A percentile compares a stretch with the other conserved stretches of the same genome.
These are phyloP conservation scores for Clitarchus hookeri DNA, from an alignment of 2,888 invertebrate genomes.

Conservation along the genomic window DNA sequence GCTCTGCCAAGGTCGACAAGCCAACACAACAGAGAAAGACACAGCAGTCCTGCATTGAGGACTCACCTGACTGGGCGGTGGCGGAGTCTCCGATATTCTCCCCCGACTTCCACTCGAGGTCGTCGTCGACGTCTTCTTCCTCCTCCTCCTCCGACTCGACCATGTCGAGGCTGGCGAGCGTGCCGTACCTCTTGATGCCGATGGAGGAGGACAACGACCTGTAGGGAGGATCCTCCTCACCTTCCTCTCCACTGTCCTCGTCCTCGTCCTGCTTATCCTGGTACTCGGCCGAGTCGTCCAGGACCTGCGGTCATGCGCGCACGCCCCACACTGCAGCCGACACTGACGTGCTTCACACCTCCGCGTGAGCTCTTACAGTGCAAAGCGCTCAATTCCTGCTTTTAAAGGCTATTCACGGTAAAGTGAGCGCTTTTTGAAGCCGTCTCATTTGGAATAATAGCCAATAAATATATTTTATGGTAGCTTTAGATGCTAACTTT, in stretches of 20 bases:
- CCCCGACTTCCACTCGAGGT: background rate
- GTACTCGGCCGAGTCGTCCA: background rate
- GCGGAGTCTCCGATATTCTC: background rate
- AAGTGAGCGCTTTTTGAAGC: too few relatives aligned
- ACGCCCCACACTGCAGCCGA: background rate
- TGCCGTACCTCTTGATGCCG: conserved; percentile 54
- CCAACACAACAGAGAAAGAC: too few relatives aligned
- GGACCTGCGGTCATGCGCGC: background rate
- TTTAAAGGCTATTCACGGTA: too few relatives aligned
- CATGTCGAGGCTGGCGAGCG: conserved; percentile 53
- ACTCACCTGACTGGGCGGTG: background rate
- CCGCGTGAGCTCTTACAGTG: too few relatives aligned
- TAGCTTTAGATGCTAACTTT: too few relatives aligned
- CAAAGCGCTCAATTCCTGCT: too few relatives aligned
- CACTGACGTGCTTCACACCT: too few relatives aligned
- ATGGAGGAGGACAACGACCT: conserved; percentile 64
- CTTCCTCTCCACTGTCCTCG: conserved; percentile 32
- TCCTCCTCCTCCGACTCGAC: conserved; percentile 41
- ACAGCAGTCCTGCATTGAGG: background rate
- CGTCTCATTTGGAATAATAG: too few relatives aligned
- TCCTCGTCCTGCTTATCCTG: conserved; percentile 27
- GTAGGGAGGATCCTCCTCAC: conserved; percentile 63
- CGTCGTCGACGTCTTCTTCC: conserved; percentile 15
- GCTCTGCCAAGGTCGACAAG: too few relatives aligned
- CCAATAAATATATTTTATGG: too few relatives aligned